Evolutionary conservation across 2,113 vertebrate genomes (phyloP), one percentile per base, ranked within the genome.

Genomic region (Petromus typicus): DNA sequence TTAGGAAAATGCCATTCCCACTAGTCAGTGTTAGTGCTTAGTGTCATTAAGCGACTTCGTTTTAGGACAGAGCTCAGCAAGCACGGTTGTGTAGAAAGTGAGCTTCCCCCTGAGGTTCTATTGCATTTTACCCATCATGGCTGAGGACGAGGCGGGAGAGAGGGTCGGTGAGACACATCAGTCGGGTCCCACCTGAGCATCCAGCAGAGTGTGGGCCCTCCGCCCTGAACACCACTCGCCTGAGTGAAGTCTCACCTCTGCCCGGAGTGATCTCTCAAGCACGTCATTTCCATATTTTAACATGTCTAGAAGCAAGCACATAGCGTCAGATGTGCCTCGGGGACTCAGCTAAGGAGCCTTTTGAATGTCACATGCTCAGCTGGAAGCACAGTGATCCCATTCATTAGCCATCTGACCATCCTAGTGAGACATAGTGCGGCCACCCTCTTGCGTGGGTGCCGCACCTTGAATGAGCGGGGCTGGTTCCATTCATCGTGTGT

Each of bases 401-500:
- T 97, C 98, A 98, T 98, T 97, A 97, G 97, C 96, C 98, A 98
- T 98, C 96, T 95, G 91, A 78, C 98, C 98, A 97, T 97, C 97
- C 59, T 93, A 93, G 66, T 40, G 93, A 97, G 90, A 85, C 45
- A 45, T 78, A 34, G 18, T 96, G 89, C 66, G 97, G 73, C 93
- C 95, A 97, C 95, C 96, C 96, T 96, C 98, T 97, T 97, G 95
- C 86, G 95, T 98, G 98, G 96, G 97, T 98, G 98, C 98, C 98
- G 98, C 98, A 98, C 98, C 98, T 98, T 98, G 98, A 98, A 96
- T 98, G 95, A 97, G 95, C 83, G 79, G 71, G 34, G 87, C 95
- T 97, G 81, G 37, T 93, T 97, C 95, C 96, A 89, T 97, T 88
- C 92, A 90, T 97, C 93, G 97, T 97, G 37, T 51, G 64, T 93